Percentiles rank a stretch among this genome's conserved stretches.
phyloP scores from a whole-genome alignment of 1,140 invertebrate species.

The Yoshiicerus persimilis region DNA sequence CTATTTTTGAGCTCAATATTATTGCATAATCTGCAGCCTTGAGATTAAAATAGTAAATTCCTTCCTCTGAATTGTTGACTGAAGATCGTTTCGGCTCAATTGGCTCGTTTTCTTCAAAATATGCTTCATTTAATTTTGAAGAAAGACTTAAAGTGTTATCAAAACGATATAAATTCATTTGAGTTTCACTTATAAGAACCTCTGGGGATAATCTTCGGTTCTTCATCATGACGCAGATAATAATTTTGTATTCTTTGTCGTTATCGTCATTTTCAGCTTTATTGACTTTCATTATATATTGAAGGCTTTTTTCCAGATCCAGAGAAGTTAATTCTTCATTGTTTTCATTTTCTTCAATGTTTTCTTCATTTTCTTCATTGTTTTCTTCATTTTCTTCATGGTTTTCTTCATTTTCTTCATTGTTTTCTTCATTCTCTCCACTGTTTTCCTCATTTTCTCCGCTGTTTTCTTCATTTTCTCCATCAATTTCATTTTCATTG shows the following conservation, averaged over 20 bases:
- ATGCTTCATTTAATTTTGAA: background rate
- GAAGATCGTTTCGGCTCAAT: background rate
- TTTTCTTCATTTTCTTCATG: no score
- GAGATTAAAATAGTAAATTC: background rate
- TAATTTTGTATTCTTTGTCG: background rate
- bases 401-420: no score
- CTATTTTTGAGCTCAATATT: background rate
- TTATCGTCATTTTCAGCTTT: background rate
- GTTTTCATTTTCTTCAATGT: background rate
- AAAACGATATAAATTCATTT: background rate
- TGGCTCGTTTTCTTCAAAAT: background rate
- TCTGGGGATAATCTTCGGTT: background rate
- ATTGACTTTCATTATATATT: background rate
- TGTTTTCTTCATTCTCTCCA: no score
- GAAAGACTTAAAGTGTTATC: background rate
- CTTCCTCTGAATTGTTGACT: background rate
- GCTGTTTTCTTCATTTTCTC: background rate
- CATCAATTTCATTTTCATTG: background rate
- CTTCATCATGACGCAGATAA: background rate
- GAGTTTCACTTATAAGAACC: background rate
- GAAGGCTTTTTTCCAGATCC: background rate
- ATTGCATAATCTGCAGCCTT: background rate
- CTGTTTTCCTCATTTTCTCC: background rate
- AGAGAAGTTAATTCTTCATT: background rate
- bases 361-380: background rate